Percentiles rank a stretch among this genome's conserved stretches.
Conservation (phyloP, 2,113 vertebrate species). For the Butastur rufipennis region DNA sequence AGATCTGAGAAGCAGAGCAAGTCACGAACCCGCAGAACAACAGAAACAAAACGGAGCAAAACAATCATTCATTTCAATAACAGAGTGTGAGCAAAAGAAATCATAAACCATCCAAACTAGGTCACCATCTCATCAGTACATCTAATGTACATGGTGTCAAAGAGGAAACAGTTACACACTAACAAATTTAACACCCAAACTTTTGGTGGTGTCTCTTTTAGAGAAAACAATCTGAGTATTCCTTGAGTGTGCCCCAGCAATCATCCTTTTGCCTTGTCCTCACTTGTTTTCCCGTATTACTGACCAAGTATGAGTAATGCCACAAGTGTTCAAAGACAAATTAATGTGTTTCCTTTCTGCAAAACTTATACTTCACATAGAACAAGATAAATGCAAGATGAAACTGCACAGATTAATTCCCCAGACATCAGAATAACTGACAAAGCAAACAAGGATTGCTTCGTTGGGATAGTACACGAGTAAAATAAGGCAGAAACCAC, state of each 20-base stretch:
- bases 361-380: background rate
- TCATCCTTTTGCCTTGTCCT: background rate
- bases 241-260: background rate
- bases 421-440: background rate
- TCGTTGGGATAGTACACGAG: background rate
- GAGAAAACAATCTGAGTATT: background rate
- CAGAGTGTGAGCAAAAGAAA: background rate
- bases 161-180: background rate
- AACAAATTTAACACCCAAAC: background rate
- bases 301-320: background rate
- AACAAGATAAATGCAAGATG: background rate
- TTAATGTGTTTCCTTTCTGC: background rate
- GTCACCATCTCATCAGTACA: background rate
- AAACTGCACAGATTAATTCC: background rate
- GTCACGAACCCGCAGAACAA: background rate
- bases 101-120: background rate
- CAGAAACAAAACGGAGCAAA: background rate
- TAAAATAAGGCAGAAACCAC: background rate
- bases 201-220: background rate
- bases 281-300: background rate
- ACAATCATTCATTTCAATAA: background rate
- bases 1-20: background rate
- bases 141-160: background rate
- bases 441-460: background rate
- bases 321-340: background rate